These are phyloP conservation scores for Torymus texanus DNA, from an alignment of 2,888 invertebrate genomes.

Conservation along the genomic window DNA sequence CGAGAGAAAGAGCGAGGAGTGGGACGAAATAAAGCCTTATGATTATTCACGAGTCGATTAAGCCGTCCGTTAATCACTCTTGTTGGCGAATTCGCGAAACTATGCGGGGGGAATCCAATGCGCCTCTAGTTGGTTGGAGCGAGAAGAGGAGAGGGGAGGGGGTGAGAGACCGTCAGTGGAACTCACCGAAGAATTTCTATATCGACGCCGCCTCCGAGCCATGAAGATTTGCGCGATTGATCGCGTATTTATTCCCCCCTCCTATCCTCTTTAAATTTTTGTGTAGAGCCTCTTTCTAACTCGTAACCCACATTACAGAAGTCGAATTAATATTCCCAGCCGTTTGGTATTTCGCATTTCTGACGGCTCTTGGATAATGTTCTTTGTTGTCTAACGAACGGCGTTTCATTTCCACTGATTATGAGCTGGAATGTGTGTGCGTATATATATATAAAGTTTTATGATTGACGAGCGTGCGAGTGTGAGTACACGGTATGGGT, in stretches of 20 bases:
- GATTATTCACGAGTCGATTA: conserved; percentile 54
- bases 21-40: background rate
- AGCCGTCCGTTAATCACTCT: conserved; percentile 34
- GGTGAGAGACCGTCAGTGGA: conserved; percentile 56
- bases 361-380: no score
- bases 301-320: no score
- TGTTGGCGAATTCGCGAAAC: conserved; percentile 52
- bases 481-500: no score
- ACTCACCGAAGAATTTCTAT: conserved; percentile 68
- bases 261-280: background rate
- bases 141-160: conserved; percentile 21
- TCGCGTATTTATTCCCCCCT: conserved; percentile 62
- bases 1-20: no score
- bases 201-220: conserved; percentile 56
- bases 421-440: no score
- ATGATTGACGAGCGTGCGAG: no score
- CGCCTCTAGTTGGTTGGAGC: conserved; percentile 18
- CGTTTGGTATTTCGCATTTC: no score
- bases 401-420: no score
- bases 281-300: no score
- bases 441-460: no score
- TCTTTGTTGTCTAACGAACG: no score
- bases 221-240: conserved; percentile 63
- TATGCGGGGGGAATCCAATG: conserved; percentile 61
- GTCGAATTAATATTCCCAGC: no score